Conservation (phyloP, 2,113 vertebrate species). For the Ameiurus melas region DNA sequence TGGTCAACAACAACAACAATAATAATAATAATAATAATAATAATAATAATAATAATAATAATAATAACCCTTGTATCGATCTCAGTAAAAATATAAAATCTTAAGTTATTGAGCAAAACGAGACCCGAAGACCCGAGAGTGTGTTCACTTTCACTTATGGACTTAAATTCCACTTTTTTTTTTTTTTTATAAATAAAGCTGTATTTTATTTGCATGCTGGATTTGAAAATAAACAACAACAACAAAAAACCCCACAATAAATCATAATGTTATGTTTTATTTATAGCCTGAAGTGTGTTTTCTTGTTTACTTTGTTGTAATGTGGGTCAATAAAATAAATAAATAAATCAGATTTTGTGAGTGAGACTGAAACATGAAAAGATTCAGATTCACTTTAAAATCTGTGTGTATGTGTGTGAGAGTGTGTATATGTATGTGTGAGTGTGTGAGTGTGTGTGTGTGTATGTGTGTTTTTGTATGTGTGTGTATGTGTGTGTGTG, state of each 20-base stretch:
- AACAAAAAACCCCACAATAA: neutral
- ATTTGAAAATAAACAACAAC: neutral
- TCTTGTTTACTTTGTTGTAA: neutral
- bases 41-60: too few species aligned
- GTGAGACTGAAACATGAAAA: too few species aligned
- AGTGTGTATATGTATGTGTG: neutral
- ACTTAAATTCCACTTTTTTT: too few species aligned
- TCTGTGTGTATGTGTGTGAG: neutral
- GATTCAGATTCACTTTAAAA: too few species aligned
- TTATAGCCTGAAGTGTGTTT: neutral
- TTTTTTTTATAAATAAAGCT: too few species aligned
- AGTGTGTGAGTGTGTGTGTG: neutral
- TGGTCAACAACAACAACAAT: too few species aligned
- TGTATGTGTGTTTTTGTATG: neutral
- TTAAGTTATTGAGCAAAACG: neutral
- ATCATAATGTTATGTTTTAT: neutral
- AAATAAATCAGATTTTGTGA: too few species aligned
- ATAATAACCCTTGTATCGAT: neutral
- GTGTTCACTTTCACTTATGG: too few species aligned
- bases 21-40: too few species aligned
- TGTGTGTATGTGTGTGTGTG: neutral
- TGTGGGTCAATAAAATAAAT: too few species aligned
- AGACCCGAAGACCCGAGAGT: too few species aligned
- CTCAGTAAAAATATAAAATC: neutral
- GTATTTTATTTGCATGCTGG: neutral